Evolutionary conservation across 1,140 invertebrate genomes (phyloP), one percentile per base, ranked within the genome.

Genomic region (Drosophila sucinea): DNA sequence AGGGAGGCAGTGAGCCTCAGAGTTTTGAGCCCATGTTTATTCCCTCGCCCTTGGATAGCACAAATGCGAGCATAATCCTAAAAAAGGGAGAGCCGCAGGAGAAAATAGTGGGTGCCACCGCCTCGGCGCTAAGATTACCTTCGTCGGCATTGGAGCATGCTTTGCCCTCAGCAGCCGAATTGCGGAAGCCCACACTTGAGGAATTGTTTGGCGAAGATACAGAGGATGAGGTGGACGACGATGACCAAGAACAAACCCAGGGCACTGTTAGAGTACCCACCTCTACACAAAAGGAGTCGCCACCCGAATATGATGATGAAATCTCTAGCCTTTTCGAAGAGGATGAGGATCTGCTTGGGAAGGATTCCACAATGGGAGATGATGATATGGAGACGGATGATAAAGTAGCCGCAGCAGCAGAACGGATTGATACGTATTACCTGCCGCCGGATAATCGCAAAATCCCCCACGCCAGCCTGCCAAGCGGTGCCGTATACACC

Each of bases 11-110:
- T 79, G 85, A 94, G 11, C 94, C 93, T 0, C 93, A 95, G 91
- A 93, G 92, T 41, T 96, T 96, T 81, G 95, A 95, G 81, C 95
- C 95, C 1, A 95, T 96, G 92, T 96, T 96, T 76, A 94, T 96
- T 79, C 95, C 95, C 4, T 96, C 95, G 4, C 95, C 95, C 2
- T 93, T 93, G 1, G 94, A 95, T 77, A 93, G 92, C 35, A 91
- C 73, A 40, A 91, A 92, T 91, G 93, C 92, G 79, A 93, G 91
- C 33, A 93, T 91, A 80, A 91, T 92, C 90, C 10, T 81, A 25
- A 73, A 92, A 64, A 94, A 91, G 76, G 76, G 92, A 1, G 33
- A 68, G 1, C n/a, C 25, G 3, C 92, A 92, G 61, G 92, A 92
- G 77, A 91, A 60, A 27, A 64, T 38, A 17, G 67, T 41, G 35